Evolutionary conservation across 2,113 vertebrate genomes (phyloP).

Genomic region (Rhinogobius similis): DNA sequence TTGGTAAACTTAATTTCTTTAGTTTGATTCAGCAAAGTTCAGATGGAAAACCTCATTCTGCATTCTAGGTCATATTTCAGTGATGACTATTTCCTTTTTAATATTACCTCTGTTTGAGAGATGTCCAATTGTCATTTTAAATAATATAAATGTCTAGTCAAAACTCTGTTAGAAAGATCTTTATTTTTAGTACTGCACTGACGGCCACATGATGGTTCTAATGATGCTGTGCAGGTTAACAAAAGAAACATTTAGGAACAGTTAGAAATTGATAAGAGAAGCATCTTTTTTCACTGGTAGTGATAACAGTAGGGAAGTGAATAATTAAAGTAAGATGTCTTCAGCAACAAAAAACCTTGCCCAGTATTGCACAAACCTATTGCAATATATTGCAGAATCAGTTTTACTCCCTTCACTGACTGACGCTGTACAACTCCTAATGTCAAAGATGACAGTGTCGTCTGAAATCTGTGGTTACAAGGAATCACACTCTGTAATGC

Average conservation of each 20-base stretch:
- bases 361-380: background rate
- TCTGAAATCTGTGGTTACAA: background rate
- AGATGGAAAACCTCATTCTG: background rate
- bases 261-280: no score
- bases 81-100: background rate
- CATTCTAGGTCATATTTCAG: background rate
- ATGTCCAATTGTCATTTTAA: no score
- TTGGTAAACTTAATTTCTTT: background rate
- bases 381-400: background rate
- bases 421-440: background rate
- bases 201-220: no score
- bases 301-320: background rate
- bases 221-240: no score
- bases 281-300: background rate
- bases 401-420: background rate
- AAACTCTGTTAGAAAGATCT: no score
- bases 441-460: background rate
- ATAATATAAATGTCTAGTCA: no score
- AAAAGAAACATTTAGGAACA: background rate
- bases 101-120: background rate
- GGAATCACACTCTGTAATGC: background rate
- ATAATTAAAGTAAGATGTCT: background rate
- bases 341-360: background rate
- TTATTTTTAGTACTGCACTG: no score
- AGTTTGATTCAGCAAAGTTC: background rate